Conservation (phyloP, 2,888 invertebrate genomes). For the Embidobia sp. region DNA sequence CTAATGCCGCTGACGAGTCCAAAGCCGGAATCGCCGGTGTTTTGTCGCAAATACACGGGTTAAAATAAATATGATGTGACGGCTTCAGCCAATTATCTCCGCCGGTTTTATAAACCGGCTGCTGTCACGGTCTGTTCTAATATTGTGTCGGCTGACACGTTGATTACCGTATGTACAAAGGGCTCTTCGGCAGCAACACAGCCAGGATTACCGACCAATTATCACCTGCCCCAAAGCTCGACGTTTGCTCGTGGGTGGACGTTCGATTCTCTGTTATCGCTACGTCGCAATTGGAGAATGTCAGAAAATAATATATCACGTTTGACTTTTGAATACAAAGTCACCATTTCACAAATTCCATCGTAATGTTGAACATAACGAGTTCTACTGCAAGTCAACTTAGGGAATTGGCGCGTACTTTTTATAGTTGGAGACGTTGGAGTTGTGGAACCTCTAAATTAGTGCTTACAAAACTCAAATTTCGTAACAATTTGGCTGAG, state of each 20-base stretch:
- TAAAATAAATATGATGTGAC: conserved; percentile 12
- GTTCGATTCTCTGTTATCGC: conserved; percentile 12
- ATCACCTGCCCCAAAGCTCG: conserved; percentile 40
- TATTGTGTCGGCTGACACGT: conserved; percentile 58
- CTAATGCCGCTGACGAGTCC: too few relatives aligned
- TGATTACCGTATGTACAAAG: conserved; percentile 62
- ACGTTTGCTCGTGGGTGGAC: conserved; percentile 42
- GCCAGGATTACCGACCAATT: conserved; percentile 62
- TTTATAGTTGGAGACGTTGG: too few relatives aligned
- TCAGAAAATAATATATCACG: too few relatives aligned
- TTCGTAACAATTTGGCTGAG: too few relatives aligned
- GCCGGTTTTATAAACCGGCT: conserved; percentile 41
- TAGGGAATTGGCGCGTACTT: too few relatives aligned
- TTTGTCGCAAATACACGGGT: conserved; percentile 7
- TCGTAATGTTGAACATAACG: too few relatives aligned
- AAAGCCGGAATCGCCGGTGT: not conserved
- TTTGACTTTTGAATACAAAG: too few relatives aligned
- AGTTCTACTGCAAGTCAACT: too few relatives aligned
- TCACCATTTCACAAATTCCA: too few relatives aligned
- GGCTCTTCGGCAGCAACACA: conserved; percentile 49
- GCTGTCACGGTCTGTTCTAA: conserved; percentile 47
- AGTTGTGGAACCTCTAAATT: too few relatives aligned
- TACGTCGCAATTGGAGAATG: not conserved
- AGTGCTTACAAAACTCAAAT: too few relatives aligned
- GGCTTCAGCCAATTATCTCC: conserved; percentile 24